These are phyloP conservation scores for Agrochola lota DNA, from an alignment of 2,888 invertebrate genomes.

Conservation along the genomic window DNA sequence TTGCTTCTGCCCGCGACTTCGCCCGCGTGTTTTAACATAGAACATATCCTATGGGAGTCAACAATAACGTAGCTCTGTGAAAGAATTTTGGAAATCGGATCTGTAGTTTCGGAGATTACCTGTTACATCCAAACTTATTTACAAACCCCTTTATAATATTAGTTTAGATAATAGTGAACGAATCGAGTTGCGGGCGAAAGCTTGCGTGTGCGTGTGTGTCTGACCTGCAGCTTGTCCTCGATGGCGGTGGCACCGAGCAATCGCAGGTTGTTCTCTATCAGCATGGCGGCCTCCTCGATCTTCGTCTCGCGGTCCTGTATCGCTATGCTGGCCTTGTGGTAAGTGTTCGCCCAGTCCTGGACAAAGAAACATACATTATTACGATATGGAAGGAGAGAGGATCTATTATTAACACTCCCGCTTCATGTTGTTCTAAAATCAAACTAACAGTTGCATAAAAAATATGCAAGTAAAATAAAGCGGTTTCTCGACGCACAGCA, in stretches of 20 bases:
- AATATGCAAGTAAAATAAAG: background rate
- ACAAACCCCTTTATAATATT: no score
- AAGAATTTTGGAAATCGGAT: background rate
- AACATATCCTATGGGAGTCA: background rate
- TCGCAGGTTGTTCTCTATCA: constrained; percentile 97
- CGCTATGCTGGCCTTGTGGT: constrained; percentile 95
- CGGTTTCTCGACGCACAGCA: no score
- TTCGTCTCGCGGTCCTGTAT: constrained; percentile 96
- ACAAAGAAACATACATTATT: constrained; percentile 20
- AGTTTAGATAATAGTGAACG: background rate
- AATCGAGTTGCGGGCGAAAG: background rate
- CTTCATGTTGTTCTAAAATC: background rate
- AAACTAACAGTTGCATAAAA: background rate
- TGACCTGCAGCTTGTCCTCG: constrained; percentile 98
- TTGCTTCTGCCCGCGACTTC: background rate
- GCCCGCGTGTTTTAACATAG: background rate
- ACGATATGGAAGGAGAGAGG: background rate
- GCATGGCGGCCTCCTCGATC: constrained; percentile 97
- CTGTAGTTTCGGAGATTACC: background rate
- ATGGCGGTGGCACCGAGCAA: constrained; percentile 99
- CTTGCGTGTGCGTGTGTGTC: background rate
- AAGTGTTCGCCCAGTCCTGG: constrained; percentile 95
- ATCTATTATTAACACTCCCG: no score
- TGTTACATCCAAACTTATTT: background rate
- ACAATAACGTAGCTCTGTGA: background rate